Base-by-base conservation (phyloP, 2,888 invertebrate genomes). In the Eupithecia subfuscata region DNA sequence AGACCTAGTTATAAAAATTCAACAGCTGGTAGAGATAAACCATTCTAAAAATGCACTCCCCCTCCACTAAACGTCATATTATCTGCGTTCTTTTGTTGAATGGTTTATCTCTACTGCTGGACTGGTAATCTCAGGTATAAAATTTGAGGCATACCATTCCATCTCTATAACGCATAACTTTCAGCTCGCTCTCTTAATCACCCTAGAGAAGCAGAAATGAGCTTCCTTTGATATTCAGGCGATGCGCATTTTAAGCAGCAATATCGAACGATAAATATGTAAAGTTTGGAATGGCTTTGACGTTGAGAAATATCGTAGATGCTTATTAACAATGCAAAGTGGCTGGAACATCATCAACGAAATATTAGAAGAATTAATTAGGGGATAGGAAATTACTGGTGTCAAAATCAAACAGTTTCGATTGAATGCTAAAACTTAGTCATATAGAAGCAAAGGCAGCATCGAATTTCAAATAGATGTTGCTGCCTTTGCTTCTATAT, bases 171-270 rank as follows among this genome's bases (percentile, higher is more conserved):
- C n/a, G 40, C 37, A 68, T 68, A n/a, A 25, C 68, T 43, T 43
- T 40, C 25, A 25, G 52, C 22, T n/a, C 6, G 7, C 25, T 71
- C 37, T 56, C 73, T 64, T 79, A 80, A 81, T 81, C 74, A 75
- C 74, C 64, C 30, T 1, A 4, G 70, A 56, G 73, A 43, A 75
- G 69, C 69, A 22, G 30, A 22, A 78, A 79, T 76, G 73, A 79
- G 63, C 52, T 60, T 4, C 69, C 63, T 80, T 80, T 76, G 77
- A 76, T 80, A 82, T 82, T 82, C 79, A 80, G 75, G 76, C 69
- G 75, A 82, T 80, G 82, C 79, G 82, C 80, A 82, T 80, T 80
- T 82, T 82, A 80, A 82, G 73, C 74, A 79, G 77, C 79, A 80
- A 80, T 82, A 80, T 80, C 81, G 60, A 74, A 73, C 73, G 74